Evolutionary conservation across 1,140 invertebrate genomes (phyloP), one percentile per base, ranked within the genome.

Genomic region (Samia ricini): DNA sequence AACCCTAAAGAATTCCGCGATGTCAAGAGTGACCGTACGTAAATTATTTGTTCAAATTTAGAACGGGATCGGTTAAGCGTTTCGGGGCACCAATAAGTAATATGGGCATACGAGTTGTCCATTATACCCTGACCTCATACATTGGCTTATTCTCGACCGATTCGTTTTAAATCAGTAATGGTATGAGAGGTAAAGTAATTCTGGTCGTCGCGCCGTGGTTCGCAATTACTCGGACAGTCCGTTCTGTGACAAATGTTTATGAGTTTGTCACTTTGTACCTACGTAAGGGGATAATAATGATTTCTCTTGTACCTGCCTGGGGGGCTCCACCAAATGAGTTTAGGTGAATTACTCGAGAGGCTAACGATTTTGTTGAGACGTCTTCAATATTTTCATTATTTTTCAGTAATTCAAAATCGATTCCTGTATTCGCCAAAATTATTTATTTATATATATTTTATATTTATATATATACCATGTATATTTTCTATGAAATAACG

Each of bases 1-100:
- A 85, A 78, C 81, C 81, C 78, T 82, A 77, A 74, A 63, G 66
- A 66, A 12, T 49, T 19, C 7, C 12, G 22, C 71, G 64, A 68
- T 76, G 79, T 82, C 79, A 78, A 79, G 78, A 85, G 73, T 84
- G 83, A 79, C 84, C 79, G 82, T 85, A 79, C 74, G 77, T 89
- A 86, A 89, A 86, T 89, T 88, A 88, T 89, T 89, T 80, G 83
- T 84, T 82, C 80, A 87, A 87, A 89, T 89, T 89, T 89, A 86
- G 82, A 85, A 81, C 74, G 70, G 82, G 76, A 85, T 87, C 80
- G 78, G 76, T 72, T 88, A 87, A 89, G 84, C 81, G 84, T 85
- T 88, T 82, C 71, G 83, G 84, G 77, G 81, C 78, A 79, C 83
- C 80, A 85, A 88, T 89, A 88, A 87, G 82, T 89, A 88, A 89